A percentile compares a stretch with the other conserved stretches of the same genome.
phyloP scores from a whole-genome alignment of 2,888 invertebrate genomes.

The Eulithis prunata region DNA sequence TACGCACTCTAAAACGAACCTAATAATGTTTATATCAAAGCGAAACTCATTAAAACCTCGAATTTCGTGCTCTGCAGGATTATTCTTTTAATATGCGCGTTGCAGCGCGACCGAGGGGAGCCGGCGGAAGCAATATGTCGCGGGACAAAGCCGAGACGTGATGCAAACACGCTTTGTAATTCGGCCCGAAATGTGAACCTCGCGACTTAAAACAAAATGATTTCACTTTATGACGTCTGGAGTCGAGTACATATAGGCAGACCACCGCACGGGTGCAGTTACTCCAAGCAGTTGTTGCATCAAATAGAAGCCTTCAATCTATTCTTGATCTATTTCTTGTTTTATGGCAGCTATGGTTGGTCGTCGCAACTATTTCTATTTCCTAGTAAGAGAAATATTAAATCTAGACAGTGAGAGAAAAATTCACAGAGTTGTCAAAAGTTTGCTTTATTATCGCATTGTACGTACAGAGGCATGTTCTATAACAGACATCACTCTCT shows the following conservation, averaged over 20 bases:
- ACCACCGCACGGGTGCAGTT: not conserved
- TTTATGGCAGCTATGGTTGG: too few species aligned
- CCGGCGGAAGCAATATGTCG: constrained; percentile 48
- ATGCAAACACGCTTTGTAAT: constrained; percentile 34
- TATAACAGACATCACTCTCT: too few species aligned
- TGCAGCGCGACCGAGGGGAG: constrained; percentile 25
- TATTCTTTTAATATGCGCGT: constrained; percentile 43
- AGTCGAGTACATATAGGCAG: not conserved
- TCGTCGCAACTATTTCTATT: too few species aligned
- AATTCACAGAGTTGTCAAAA: too few species aligned
- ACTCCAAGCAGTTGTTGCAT: not conserved
- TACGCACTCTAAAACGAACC: constrained; percentile 34
- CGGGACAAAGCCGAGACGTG: constrained; percentile 38
- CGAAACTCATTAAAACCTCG: constrained; percentile 58
- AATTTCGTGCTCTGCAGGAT: constrained; percentile 37
- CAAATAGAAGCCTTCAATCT: not conserved
- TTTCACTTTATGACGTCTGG: constrained; percentile 22
- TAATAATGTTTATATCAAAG: constrained; percentile 59
- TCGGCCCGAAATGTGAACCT: constrained; percentile 16
- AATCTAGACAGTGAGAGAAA: too few species aligned
- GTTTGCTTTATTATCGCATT: too few species aligned
- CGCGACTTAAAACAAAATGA: constrained; percentile 14
- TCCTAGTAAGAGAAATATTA: too few species aligned
- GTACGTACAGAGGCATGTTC: too few species aligned
- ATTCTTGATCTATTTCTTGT: too few species aligned